Percentiles rank a stretch among this genome's conserved stretches.
phyloP scores from a whole-genome alignment of 1,140 invertebrate genomes.

The Wiebesia pumilae region DNA sequence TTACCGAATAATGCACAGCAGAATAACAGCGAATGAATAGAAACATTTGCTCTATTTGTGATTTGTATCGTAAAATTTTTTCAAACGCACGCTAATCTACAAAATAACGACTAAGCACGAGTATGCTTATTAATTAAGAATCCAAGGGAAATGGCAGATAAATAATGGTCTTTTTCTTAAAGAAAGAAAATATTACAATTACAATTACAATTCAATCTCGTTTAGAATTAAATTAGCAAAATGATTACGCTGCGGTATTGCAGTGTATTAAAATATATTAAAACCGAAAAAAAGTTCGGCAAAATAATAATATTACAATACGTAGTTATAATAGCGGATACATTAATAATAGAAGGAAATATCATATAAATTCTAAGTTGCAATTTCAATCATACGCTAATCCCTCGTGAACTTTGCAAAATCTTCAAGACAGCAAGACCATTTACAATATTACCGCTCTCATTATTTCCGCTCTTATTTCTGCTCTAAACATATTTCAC shows the following conservation, averaged over 20 bases:
- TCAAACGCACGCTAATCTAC: not conserved
- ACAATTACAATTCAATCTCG: not conserved
- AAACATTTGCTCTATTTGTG: not conserved
- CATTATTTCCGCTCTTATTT: not conserved
- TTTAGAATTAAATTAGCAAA: not conserved
- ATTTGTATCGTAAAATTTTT: not conserved
- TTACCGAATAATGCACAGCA: not conserved
- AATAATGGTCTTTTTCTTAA: not conserved
- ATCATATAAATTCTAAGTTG: not conserved
- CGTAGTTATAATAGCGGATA: not conserved
- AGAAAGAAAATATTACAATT: not conserved
- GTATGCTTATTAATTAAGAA: not conserved
- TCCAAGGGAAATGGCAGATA: not conserved
- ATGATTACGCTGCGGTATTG: too few species aligned
- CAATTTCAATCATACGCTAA: not conserved
- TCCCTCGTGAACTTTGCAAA: constrained; percentile 8
- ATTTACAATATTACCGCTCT: not conserved
- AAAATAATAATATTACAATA: not conserved
- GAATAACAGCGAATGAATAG: too few species aligned
- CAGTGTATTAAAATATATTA: not conserved
- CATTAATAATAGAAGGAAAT: not conserved
- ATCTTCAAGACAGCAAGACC: constrained; percentile 11
- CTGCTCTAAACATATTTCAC: not conserved
- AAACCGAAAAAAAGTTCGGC: not conserved
- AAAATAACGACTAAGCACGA: not conserved